Conservation (phyloP, 2,888 invertebrate species). For the Eupithecia pulchellata region DNA sequence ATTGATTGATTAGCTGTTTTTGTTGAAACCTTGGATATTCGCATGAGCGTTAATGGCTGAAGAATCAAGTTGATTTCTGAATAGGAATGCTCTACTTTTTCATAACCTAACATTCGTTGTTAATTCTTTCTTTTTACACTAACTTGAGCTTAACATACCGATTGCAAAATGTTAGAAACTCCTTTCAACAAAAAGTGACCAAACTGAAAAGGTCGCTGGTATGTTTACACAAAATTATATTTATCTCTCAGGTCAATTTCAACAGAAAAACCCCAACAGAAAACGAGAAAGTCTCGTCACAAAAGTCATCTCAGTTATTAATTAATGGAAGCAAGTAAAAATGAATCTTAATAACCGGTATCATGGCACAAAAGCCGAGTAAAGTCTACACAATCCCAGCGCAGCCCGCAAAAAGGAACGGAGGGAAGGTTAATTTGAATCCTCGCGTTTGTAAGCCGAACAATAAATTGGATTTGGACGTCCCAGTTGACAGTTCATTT, state of each 20-base stretch:
- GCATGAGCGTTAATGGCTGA: constrained; percentile 35
- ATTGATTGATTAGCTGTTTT: constrained; percentile 77
- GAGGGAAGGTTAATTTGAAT: constrained; percentile 78
- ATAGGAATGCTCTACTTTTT: background rate
- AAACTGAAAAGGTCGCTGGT: constrained; percentile 21
- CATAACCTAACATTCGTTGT: background rate
- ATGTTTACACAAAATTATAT: constrained; percentile 32
- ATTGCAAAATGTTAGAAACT: constrained; percentile 9
- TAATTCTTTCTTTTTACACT: constrained; percentile 12
- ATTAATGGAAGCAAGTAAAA: constrained; percentile 59
- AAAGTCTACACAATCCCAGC: constrained; percentile 59
- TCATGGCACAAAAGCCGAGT: constrained; percentile 61
- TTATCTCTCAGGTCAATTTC: constrained; percentile 40
- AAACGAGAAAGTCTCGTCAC: constrained; percentile 50
- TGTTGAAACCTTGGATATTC: constrained; percentile 40
- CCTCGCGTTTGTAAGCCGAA: constrained; percentile 74
- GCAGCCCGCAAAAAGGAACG: constrained; percentile 68
- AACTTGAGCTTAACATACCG: constrained; percentile 1
- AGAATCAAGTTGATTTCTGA: constrained; percentile 30
- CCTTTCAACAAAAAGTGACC: constrained; percentile 13
- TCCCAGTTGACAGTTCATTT: constrained; percentile 83
- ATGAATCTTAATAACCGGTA: constrained; percentile 67
- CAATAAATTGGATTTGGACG: constrained; percentile 82
- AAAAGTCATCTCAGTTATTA: constrained; percentile 51
- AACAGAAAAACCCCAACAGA: constrained; percentile 48